Conservation (phyloP, 2,797 vertebrate species). For the Myripristis jacobus region DNA sequence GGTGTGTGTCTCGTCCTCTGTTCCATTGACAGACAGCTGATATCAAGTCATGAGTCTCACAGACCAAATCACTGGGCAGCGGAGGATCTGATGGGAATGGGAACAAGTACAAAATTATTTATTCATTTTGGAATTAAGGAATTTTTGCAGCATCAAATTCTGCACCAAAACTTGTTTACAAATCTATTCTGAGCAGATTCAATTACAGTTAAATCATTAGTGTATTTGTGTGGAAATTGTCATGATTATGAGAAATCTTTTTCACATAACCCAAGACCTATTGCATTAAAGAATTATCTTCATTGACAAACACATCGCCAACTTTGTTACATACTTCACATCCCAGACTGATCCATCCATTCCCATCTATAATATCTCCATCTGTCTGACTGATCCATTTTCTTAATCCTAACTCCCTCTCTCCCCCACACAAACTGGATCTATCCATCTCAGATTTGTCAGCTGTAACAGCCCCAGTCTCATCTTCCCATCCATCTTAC, state of each 20-base stretch:
- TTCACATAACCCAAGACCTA: background rate
- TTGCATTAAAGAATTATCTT: background rate
- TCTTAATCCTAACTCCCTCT: background rate
- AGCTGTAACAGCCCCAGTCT: background rate
- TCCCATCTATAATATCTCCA: background rate
- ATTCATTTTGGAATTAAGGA: background rate
- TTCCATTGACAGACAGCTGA: slow-evolving; percentile 80
- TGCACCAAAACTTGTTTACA: background rate
- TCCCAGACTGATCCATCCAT: background rate
- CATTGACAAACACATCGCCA: background rate
- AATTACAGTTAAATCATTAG: background rate
- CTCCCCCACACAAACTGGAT: background rate
- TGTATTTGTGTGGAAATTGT: background rate
- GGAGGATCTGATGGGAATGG: slow-evolving; percentile 77
- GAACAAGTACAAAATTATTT: slow-evolving; percentile 1
- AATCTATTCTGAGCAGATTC: background rate
- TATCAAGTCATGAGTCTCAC: slow-evolving; percentile 80
- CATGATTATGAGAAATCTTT: background rate
- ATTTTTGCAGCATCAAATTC: too few relatives aligned
- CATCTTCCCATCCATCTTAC: slow-evolving; percentile 70
- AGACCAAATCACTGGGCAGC: slow-evolving; percentile 71
- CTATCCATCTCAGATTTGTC: slow-evolving; percentile 1
- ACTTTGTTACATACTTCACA: background rate
- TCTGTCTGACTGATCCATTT: too few relatives aligned
- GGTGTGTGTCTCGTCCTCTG: slow-evolving; percentile 57